Conservation (phyloP, 2,797 vertebrate genomes). For the Ctenopoma kingsleyae region DNA sequence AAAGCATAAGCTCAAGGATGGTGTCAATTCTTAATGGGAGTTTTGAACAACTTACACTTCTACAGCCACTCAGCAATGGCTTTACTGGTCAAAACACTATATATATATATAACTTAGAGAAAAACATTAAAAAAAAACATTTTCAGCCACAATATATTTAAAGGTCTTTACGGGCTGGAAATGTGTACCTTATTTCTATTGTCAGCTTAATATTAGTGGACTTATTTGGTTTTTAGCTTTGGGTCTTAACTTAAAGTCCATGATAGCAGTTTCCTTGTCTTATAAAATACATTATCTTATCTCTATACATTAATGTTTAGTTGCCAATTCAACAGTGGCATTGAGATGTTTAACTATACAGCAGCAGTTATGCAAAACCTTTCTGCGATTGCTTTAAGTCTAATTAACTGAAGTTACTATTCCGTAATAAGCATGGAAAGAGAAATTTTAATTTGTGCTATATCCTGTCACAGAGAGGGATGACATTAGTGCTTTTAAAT, state of each 20-base stretch:
- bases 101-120: background rate
- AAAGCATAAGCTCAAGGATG: slow-evolving; percentile 31
- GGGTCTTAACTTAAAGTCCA: background rate
- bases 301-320: no score
- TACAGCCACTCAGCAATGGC: background rate
- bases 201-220: background rate
- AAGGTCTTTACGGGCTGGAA: background rate
- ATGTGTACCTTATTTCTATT: background rate
- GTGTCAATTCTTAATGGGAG: slow-evolving; percentile 33
- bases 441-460: background rate
- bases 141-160: background rate
- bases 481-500: no score
- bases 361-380: background rate
- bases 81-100: background rate
- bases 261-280: background rate
- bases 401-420: slow-evolving; percentile 37
- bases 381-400: background rate
- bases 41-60: background rate
- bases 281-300: no score
- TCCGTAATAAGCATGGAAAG: slow-evolving; percentile 18
- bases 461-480: no score
- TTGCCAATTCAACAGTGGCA: background rate
- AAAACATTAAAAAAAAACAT: background rate
- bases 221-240: background rate
- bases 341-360: background rate